phyloP scores from a whole-genome alignment of 2,113 vertebrate genomes.

The Cynoglossus semilaevis region DNA sequence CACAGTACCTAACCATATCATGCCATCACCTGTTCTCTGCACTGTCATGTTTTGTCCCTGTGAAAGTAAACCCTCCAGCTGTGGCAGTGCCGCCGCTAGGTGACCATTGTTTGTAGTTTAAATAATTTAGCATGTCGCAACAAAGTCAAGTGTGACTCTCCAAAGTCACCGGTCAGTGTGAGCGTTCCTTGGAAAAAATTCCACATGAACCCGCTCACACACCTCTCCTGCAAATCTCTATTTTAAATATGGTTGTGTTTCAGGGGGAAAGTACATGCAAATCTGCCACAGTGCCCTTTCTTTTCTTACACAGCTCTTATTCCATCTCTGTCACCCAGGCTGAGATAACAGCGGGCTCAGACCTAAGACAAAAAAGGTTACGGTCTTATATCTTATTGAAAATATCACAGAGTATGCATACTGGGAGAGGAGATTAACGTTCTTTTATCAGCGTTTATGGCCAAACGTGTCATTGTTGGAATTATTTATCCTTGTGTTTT shows the following conservation, averaged over 20 bases:
- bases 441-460: too few species aligned
- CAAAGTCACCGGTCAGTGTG: conserved; percentile 15
- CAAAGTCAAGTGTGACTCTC: conserved; percentile 35
- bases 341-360: conserved; percentile 9
- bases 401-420: background rate
- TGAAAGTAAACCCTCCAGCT: conserved; percentile 16
- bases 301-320: conserved; percentile 18
- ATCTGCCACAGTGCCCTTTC: conserved; percentile 32
- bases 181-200: background rate
- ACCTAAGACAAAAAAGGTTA: conserved; percentile 12
- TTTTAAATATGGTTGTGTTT: conserved; percentile 27
- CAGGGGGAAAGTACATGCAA: conserved; percentile 29
- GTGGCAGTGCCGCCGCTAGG: background rate
- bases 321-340: conserved; percentile 16
- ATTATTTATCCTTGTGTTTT: too few species aligned
- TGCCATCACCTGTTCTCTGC: background rate
- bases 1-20: too few species aligned
- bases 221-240: conserved; percentile 32
- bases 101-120: conserved; percentile 56
- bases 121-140: conserved; percentile 46
- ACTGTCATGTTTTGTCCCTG: conserved; percentile 5
- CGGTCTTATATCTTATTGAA: conserved; percentile 3
- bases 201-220: background rate
- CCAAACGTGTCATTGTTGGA: too few species aligned
- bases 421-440: too few species aligned